Percentiles rank a stretch among this genome's conserved stretches.
These are phyloP conservation scores for Labeo rohita DNA, from an alignment of 2,113 vertebrate genomes.

Conservation along the genomic window DNA sequence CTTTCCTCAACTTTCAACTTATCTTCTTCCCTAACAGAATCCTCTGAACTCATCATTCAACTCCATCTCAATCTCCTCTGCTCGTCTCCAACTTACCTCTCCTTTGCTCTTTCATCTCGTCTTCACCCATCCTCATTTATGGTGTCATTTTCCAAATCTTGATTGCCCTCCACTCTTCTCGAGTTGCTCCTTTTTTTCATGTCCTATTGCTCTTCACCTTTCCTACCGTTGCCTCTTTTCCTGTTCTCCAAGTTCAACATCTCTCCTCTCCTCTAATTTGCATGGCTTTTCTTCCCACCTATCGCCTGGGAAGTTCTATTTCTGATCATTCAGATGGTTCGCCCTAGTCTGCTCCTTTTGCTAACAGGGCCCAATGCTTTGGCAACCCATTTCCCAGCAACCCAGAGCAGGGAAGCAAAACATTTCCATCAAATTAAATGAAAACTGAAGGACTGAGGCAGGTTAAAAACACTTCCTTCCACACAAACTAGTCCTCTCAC, in stretches of 20 bases:
- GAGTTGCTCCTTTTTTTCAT: background rate
- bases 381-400: slow-evolving; percentile 58
- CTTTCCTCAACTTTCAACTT: too few relatives aligned
- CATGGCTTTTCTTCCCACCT: background rate
- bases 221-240: background rate
- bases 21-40: background rate
- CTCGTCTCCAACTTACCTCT: background rate
- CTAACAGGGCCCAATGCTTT: background rate
- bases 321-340: background rate
- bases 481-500: slow-evolving; percentile 22
- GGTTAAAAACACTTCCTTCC: slow-evolving; percentile 16
- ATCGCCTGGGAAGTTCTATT: background rate
- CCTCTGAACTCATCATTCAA: background rate
- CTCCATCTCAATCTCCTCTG: too few relatives aligned
- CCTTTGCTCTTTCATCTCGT: background rate
- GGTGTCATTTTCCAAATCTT: background rate
- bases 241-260: background rate
- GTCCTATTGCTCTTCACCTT: too few relatives aligned
- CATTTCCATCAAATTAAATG: slow-evolving; percentile 53
- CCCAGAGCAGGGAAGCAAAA: slow-evolving; percentile 43
- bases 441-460: slow-evolving; percentile 35
- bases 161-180: background rate
- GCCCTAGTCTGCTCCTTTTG: background rate
- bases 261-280: background rate
- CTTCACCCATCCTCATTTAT: background rate